Evolutionary conservation across 2,888 invertebrate genomes (phyloP).

Genomic region (Hyppa rectilinea): DNA sequence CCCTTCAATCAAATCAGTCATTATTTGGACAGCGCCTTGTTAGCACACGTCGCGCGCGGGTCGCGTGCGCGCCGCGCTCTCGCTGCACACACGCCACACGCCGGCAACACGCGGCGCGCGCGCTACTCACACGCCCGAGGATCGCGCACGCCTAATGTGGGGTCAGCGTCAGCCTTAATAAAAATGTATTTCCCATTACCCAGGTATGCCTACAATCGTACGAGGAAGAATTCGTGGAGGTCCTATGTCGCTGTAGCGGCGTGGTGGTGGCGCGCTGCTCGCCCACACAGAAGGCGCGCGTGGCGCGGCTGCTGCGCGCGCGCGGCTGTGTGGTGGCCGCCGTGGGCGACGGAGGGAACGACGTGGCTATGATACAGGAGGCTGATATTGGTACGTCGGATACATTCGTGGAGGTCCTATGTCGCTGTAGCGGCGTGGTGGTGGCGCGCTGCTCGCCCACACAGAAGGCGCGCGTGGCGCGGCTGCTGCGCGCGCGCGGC

Average conservation of each 20-base stretch:
- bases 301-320: slow-evolving; percentile 87
- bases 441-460: slow-evolving; percentile 98
- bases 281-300: slow-evolving; percentile 96
- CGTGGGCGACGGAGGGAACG: slow-evolving; percentile 99
- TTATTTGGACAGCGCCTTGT: too few species aligned
- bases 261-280: slow-evolving; percentile 98
- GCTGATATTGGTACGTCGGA: slow-evolving; percentile 96
- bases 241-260: slow-evolving; percentile 93
- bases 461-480: slow-evolving; percentile 95
- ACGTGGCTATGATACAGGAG: slow-evolving; percentile 98
- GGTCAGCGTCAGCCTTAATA: too few species aligned
- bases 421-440: slow-evolving; percentile 94
- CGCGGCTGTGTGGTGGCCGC: slow-evolving; percentile 95
- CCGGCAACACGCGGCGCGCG: too few species aligned
- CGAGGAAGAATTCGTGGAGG: slow-evolving; percentile 93
- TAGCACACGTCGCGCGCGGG: too few species aligned
- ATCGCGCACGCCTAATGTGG: too few species aligned
- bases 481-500: slow-evolving; percentile 78
- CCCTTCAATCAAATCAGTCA: too few species aligned
- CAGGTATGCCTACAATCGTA: slow-evolving; percentile 93
- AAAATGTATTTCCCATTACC: neutral
- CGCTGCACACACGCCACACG: too few species aligned
- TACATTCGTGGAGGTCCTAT: slow-evolving; percentile 93
- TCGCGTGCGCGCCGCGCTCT: too few species aligned
- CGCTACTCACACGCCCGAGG: too few species aligned